Evolutionary conservation across 2,888 invertebrate species (phyloP).

Genomic region (Pristionchus japonicus): DNA sequence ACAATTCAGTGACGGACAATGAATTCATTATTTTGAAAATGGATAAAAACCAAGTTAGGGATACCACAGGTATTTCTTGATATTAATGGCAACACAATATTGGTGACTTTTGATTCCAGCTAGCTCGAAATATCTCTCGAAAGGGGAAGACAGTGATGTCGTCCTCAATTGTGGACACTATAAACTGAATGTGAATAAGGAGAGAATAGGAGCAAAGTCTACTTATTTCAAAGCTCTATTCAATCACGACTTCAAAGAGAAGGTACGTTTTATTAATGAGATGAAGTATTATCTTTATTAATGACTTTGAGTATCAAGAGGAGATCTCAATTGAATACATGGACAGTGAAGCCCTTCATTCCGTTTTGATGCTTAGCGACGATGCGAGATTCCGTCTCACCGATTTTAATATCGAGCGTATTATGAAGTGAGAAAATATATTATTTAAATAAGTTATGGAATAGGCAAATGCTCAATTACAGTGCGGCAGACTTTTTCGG

Average conservation of each 20-base stretch:
- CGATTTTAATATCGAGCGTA: background rate
- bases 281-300: background rate
- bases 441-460: background rate
- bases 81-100: too few relatives aligned
- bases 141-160: background rate
- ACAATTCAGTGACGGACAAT: background rate
- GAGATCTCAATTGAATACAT: background rate
- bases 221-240: background rate
- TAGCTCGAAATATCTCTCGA: background rate
- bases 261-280: background rate
- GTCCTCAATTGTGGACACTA: background rate
- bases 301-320: background rate
- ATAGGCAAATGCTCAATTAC: background rate
- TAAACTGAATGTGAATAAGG: background rate
- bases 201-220: background rate
- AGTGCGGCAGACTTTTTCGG: conserved; percentile 5
- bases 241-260: conserved; percentile 14
- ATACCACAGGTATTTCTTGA: background rate
- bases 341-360: background rate
- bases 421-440: background rate
- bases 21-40: background rate
- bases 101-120: background rate
- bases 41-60: background rate
- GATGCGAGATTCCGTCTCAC: background rate
- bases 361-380: background rate